These are phyloP conservation scores for Heliconius congener DNA, from an alignment of 1,140 invertebrate species.

Conservation along the genomic window DNA sequence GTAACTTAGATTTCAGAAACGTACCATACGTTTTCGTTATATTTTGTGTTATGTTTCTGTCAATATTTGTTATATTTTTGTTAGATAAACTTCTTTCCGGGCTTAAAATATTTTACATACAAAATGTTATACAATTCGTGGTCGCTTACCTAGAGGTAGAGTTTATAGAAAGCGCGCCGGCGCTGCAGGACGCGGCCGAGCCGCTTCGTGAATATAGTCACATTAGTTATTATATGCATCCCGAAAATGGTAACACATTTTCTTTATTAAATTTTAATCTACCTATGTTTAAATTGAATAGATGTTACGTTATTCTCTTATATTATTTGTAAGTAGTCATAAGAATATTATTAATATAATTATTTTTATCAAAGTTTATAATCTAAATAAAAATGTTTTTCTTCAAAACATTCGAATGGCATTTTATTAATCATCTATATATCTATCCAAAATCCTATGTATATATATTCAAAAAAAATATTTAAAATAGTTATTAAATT, in stretches of 20 bases:
- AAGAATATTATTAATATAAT: constrained; percentile 82
- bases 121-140: neutral
- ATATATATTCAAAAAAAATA: too few relatives aligned
- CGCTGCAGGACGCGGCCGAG: constrained; percentile 42
- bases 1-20: neutral
- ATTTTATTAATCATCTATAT: constrained; percentile 39
- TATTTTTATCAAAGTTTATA: constrained; percentile 82
- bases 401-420: constrained; percentile 69
- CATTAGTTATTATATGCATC: constrained; percentile 75
- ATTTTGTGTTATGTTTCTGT: neutral
- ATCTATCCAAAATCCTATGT: constrained; percentile 13
- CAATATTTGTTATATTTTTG: neutral
- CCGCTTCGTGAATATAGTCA: constrained; percentile 64
- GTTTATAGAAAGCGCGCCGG: constrained; percentile 24
- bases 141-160: constrained; percentile 11
- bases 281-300: constrained; percentile 77
- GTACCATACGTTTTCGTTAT: too few relatives aligned
- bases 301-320: constrained; percentile 81
- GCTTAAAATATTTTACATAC: neutral
- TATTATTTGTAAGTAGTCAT: constrained; percentile 81
- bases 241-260: constrained; percentile 77
- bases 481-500: neutral
- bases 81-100: neutral
- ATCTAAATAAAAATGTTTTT: constrained; percentile 82
- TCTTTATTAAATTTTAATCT: constrained; percentile 74